phyloP scores from a whole-genome alignment of 2,888 invertebrate genomes.

The Physocephala rufipes region DNA sequence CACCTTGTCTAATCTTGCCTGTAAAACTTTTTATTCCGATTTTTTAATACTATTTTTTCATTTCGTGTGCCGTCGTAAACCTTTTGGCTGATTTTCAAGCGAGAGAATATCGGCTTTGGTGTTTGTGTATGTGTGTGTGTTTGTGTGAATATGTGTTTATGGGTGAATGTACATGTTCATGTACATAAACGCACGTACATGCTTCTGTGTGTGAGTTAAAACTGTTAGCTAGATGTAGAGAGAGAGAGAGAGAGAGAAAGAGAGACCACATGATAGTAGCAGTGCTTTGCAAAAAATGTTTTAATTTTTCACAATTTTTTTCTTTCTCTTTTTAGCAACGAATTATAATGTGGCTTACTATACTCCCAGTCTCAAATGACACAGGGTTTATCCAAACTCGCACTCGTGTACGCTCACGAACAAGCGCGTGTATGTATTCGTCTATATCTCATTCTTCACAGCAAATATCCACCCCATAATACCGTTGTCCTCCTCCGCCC shows the following conservation, averaged over 20 bases:
- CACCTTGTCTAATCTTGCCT: not conserved
- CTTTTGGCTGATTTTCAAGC: too few species aligned
- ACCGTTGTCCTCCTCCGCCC: too few species aligned
- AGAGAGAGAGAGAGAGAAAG: too few species aligned
- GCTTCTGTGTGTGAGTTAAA: slow-evolving; percentile 27
- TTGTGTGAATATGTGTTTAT: slow-evolving; percentile 34
- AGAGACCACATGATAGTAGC: slow-evolving; percentile 14
- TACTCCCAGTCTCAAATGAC: not conserved
- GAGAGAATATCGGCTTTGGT: not conserved
- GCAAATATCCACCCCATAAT: slow-evolving; percentile 35
- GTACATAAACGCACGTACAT: slow-evolving; percentile 12
- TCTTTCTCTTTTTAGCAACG: slow-evolving; percentile 12
- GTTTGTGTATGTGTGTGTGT: slow-evolving; percentile 22
- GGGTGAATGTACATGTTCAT: slow-evolving; percentile 25
- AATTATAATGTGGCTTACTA: slow-evolving; percentile 29
- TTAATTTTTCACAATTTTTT: slow-evolving; percentile 27
- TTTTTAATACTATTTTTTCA: slow-evolving; percentile 38
- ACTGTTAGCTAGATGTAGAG: slow-evolving; percentile 20
- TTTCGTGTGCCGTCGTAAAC: not conserved
- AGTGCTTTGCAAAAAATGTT: slow-evolving; percentile 27
- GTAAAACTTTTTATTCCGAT: slow-evolving; percentile 16
- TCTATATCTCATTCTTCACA: not conserved
- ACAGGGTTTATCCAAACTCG: not conserved
- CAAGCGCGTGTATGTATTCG: not conserved
- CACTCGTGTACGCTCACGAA: not conserved